Evolutionary conservation across 2,113 vertebrate genomes (phyloP), one percentile per base, ranked within the genome.

Genomic region (Odontophorus gujanensis): DNA sequence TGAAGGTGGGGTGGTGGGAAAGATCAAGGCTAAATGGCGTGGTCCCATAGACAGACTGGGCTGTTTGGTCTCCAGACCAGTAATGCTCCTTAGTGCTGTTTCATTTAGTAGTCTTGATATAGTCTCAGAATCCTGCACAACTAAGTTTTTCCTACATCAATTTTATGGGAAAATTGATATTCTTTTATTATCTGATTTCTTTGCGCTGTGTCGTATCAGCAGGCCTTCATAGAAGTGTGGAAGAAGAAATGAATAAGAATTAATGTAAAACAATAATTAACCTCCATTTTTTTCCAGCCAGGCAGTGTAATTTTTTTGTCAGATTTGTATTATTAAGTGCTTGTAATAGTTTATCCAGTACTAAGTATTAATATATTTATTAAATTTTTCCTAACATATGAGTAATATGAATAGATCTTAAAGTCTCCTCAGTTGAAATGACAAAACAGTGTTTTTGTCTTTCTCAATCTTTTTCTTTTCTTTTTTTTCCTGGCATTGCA

Each of bases 191-290:
- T 24, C 45, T 47, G 26, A 59, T 61, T 93, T 78, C 25, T 91
- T 88, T 77, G 47, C 22, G 26, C 25, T 72, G 21, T 2, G 0
- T 81, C 43, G 5, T 30, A 47, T 42, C 57, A 77, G 40, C 20
- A 45, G 38, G 42, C 4, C 36, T 86, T 77, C 53, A 55, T 34
- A 82, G 59, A 90, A 92, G 81, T 30, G 18, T 43, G 5, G 13
- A 30, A 7, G 16, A 4, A 94, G 32, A 4, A 74, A 73, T 61
- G n/a, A 84, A 36, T 22, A 32, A 71, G 19, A 72, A 36, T 89
- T 89, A 83, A 62, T 57, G 30, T 77, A 85, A 68, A 92, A 85
- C 36, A 90, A 50, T 11, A 81, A 71, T 71, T 88, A 72, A 92
- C 24, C 30, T 71, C 38, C 20, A 10, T 79, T 68, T 93, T 25